Conservation (phyloP, 2,113 vertebrate genomes). For the Collichthys lucidus region DNA sequence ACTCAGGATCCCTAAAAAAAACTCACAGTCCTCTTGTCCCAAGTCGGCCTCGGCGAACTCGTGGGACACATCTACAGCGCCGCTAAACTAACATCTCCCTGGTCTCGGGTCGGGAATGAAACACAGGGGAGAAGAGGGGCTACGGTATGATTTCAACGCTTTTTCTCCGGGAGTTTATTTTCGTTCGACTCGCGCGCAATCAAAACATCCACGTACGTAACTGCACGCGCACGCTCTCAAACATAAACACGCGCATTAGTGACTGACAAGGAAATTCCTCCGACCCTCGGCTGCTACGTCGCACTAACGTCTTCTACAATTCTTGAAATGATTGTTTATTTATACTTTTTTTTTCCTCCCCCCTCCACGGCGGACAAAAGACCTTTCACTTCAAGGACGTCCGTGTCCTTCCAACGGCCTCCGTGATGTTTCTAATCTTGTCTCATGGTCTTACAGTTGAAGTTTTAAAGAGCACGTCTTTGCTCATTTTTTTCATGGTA, state of each 20-base stretch:
- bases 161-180: constrained; percentile 67
- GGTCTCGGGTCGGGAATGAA: constrained; percentile 71
- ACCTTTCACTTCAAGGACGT: background rate
- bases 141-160: constrained; percentile 38
- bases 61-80: constrained; percentile 59
- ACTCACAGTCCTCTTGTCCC: constrained; percentile 60
- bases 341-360: background rate
- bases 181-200: constrained; percentile 55
- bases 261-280: constrained; percentile 50
- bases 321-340: constrained; percentile 10
- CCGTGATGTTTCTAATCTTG: background rate
- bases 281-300: background rate
- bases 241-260: constrained; percentile 52
- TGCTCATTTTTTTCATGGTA: background rate
- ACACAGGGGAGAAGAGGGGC: constrained; percentile 55
- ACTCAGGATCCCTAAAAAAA: constrained; percentile 40
- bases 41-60: constrained; percentile 52
- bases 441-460: background rate
- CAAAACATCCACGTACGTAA: constrained; percentile 55
- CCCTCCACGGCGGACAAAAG: constrained; percentile 22
- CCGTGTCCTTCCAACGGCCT: background rate
- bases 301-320: background rate
- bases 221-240: constrained; percentile 40
- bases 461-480: background rate
- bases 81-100: constrained; percentile 68